Evolutionary conservation across 1,140 invertebrate species (phyloP).

Genomic region (Drosophila bocqueti): DNA sequence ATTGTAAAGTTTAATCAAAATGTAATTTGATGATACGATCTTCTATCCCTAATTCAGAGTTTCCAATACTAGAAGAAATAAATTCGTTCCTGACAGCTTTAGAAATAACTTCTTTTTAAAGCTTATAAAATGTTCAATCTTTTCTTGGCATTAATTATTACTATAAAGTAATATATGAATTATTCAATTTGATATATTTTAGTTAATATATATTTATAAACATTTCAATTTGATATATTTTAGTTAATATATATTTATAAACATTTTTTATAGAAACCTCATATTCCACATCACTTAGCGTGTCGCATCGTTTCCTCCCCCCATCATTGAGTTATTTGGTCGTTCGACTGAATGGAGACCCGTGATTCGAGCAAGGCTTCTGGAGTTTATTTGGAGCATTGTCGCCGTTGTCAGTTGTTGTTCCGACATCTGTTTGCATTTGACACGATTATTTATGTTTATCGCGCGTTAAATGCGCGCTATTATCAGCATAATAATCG

Average conservation of each 20-base stretch:
- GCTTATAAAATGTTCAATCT: background rate
- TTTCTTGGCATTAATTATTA: background rate
- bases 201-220: too few species aligned
- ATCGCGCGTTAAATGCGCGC: constrained; percentile 84
- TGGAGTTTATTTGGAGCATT: constrained; percentile 38
- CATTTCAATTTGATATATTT: background rate
- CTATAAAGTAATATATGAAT: background rate
- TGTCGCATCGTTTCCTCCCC: background rate
- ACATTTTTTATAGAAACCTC: too few species aligned
- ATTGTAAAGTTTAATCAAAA: too few species aligned
- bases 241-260: too few species aligned
- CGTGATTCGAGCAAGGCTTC: constrained; percentile 59
- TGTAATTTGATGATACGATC: too few species aligned
- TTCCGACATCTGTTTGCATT: constrained; percentile 78
- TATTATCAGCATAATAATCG: constrained; percentile 85
- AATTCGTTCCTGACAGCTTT: background rate
- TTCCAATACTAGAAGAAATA: too few species aligned
- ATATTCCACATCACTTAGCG: background rate
- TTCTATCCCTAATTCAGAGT: too few species aligned
- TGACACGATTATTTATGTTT: constrained; percentile 85
- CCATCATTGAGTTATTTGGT: constrained; percentile 11
- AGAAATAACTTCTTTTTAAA: background rate
- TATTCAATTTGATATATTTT: background rate
- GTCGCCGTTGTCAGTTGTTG: constrained; percentile 39
- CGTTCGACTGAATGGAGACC: constrained; percentile 52